Conservation (phyloP, 2,888 invertebrate genomes). For the Aleiodes leptofemur region DNA sequence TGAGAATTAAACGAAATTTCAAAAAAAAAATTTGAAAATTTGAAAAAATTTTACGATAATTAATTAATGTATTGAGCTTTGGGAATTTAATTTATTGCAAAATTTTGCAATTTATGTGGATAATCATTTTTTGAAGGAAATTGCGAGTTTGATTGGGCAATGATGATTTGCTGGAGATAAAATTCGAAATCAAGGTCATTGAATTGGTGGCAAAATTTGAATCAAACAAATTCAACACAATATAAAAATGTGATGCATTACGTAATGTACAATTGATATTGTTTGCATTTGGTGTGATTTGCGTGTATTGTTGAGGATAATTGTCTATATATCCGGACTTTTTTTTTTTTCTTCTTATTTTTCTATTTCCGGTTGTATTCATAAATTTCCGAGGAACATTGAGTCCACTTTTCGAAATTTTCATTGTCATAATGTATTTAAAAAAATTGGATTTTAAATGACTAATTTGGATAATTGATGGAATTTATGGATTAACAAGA, state of each 20-base stretch:
- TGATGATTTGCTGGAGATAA: background rate
- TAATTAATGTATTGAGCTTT: no score
- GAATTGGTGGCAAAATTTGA: background rate
- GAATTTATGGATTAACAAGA: no score
- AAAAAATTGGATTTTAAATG: background rate
- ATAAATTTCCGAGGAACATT: constrained; percentile 20
- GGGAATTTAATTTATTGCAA: no score
- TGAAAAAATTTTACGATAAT: no score
- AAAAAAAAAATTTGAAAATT: background rate
- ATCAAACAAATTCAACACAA: constrained; percentile 9
- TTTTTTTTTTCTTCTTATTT: constrained; percentile 35
- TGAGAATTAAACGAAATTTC: background rate
- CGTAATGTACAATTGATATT: constrained; percentile 28
- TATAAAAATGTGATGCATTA: background rate
- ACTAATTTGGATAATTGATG: no score
- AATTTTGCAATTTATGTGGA: background rate
- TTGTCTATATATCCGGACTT: constrained; percentile 25
- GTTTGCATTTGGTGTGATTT: constrained; percentile 27
- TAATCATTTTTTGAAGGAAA: background rate
- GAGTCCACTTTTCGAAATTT: background rate
- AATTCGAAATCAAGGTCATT: background rate
- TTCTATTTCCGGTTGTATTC: constrained; percentile 37
- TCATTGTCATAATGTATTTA: background rate
- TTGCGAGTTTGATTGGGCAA: background rate
- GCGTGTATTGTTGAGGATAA: constrained; percentile 18